Conservation (phyloP, 2,888 invertebrate species). For the Caenorhabditis wallacei region DNA sequence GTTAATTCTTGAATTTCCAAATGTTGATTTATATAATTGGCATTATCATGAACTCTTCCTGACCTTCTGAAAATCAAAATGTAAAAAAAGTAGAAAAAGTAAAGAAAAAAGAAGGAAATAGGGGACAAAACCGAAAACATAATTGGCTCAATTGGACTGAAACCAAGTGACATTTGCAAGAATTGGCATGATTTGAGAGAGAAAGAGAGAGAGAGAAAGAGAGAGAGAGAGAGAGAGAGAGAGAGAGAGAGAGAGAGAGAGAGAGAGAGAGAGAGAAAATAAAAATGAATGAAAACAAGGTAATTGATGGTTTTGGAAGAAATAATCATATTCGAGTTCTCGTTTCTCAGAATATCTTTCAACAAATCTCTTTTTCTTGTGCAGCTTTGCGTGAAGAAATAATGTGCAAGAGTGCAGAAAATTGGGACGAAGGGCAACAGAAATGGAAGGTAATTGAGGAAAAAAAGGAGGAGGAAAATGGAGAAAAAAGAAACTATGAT, state of each 20-base stretch:
- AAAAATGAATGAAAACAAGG: constrained; percentile 13
- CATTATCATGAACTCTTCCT: constrained; percentile 7
- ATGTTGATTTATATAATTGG: background rate
- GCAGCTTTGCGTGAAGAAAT: constrained; percentile 40
- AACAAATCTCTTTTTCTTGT: constrained; percentile 30
- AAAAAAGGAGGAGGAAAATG: constrained; percentile 1
- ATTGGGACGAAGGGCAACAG: constrained; percentile 1
- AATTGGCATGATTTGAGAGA: constrained; percentile 52
- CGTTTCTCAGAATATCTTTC: constrained; percentile 1
- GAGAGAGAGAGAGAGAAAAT: background rate
- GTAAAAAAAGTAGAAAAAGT: background rate
- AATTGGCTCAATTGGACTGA: constrained; percentile 56
- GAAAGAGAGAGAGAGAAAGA: background rate
- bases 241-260: background rate
- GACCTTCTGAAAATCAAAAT: background rate
- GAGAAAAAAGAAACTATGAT: constrained; percentile 22
- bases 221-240: background rate
- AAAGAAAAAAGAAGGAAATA: background rate
- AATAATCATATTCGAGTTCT: background rate
- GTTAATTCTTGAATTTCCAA: background rate
- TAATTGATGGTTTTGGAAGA: constrained; percentile 21
- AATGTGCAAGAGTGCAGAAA: constrained; percentile 50
- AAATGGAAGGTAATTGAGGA: constrained; percentile 22
- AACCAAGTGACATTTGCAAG: constrained; percentile 46
- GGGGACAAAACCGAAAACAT: constrained; percentile 37